Evolutionary conservation across 2,888 invertebrate genomes (phyloP).

Genomic region (Eupithecia exiguata): DNA sequence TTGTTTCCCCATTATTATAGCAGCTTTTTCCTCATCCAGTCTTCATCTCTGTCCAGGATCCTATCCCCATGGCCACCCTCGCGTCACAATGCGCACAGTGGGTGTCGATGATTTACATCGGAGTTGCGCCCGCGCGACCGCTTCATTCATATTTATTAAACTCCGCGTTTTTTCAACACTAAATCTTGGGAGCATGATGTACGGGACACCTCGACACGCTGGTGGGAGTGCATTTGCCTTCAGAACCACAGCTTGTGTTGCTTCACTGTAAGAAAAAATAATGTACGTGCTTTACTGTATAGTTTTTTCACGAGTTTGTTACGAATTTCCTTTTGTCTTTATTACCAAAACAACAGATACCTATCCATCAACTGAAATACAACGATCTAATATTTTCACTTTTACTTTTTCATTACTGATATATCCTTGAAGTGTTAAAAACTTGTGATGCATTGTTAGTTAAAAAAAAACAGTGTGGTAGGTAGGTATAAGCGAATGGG

Average conservation of each 20-base stretch:
- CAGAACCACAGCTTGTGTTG: slow-evolving; percentile 9
- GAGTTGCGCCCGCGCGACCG: slow-evolving; percentile 57
- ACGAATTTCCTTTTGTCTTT: background rate
- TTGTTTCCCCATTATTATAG: background rate
- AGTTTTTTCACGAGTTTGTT: background rate
- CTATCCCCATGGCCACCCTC: slow-evolving; percentile 27
- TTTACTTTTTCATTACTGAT: background rate
- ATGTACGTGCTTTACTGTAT: background rate
- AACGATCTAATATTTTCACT: background rate
- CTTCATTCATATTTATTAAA: slow-evolving; percentile 79
- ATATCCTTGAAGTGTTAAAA: background rate
- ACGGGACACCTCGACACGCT: slow-evolving; percentile 60
- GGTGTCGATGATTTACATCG: slow-evolving; percentile 76
- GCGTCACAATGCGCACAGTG: slow-evolving; percentile 65
- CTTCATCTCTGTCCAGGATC: background rate
- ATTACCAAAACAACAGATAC: background rate
- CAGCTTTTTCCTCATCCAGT: background rate
- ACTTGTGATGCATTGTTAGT: background rate
- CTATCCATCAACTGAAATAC: background rate
- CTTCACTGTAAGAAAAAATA: background rate
- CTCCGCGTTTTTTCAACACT: slow-evolving; percentile 69
- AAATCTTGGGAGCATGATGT: slow-evolving; percentile 67
- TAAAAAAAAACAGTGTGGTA: background rate
- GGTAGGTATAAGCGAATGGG: background rate
- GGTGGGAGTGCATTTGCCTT: slow-evolving; percentile 34